A percentile compares a stretch with the other conserved stretches of the same genome.
Conservation (phyloP, 2,888 invertebrate species). For the Chalcis sispes region DNA sequence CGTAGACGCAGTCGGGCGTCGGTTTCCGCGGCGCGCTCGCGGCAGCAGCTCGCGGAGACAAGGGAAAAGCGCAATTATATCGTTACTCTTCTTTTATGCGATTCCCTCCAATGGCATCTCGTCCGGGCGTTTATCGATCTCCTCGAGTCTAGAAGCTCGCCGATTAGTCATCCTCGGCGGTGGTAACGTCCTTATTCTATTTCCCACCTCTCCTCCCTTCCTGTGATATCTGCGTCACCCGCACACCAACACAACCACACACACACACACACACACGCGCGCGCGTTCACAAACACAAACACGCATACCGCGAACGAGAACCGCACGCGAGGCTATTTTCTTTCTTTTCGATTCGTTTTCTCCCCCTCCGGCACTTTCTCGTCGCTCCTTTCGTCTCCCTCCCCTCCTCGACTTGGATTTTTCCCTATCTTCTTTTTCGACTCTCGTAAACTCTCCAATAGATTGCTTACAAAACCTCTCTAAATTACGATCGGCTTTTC, state of each 20-base stretch:
- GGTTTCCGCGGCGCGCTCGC: neutral
- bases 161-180: conserved; percentile 59
- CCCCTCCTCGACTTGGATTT: neutral
- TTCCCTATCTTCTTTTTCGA: neutral
- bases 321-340: neutral
- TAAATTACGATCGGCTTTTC: conserved; percentile 1
- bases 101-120: conserved; percentile 55
- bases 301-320: too few relatives aligned
- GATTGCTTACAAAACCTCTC: conserved; percentile 13
- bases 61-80: conserved; percentile 59
- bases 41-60: conserved; percentile 43
- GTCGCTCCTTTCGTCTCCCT: neutral
- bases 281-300: neutral
- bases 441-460: conserved; percentile 1
- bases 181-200: conserved; percentile 58
- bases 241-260: neutral
- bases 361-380: conserved; percentile 4
- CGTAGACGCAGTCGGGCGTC: conserved; percentile 28
- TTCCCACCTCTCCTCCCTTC: conserved; percentile 44
- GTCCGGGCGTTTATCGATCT: conserved; percentile 58
- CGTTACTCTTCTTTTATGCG: conserved; percentile 58
- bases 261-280: neutral
- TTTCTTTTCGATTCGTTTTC: conserved; percentile 13
- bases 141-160: conserved; percentile 48
- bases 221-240: conserved; percentile 5